Base-by-base conservation (phyloP, 2,888 invertebrate genomes). In the Drosophila meridiana region DNA sequence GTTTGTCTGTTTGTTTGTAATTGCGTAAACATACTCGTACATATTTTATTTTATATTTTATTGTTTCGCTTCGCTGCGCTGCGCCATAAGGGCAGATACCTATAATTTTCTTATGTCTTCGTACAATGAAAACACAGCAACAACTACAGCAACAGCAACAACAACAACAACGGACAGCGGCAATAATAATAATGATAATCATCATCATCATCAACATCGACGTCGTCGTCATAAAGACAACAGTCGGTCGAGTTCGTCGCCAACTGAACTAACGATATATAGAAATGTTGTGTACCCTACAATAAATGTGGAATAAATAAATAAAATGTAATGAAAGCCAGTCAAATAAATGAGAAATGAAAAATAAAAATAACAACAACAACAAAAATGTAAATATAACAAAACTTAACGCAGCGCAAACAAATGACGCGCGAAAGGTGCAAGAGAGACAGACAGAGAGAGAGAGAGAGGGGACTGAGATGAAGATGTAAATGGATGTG, bases 1-100 rank as follows among this genome's bases (percentile, higher is more conserved):
- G 81, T 90, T 76, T 76, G 90, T 83, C 69, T 76, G 81, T 90
- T 76, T 75, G 90, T 78, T 87, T 87, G 90, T 87, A 87, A 87
- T 87, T 87, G 87, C 87, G 87, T 87, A 90, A 87, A 87, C 90
- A 88, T 89, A 88, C 82, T 90, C 87, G 90, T 89, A 89, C 90
- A 88, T 88, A 90, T 90, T 89, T 90, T 90, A 89, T 88, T 89
- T 89, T 89, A 90, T 88, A 88, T 89, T 88, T 91, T 89, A 89
- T 91, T 90, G 89, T 91, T 91, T 80, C 89, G 89, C 90, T 89
- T 85, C 90, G 91, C 77, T 89, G 89, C 89, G 78, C 88, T 75
- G 85, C 85, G 83, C 84, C 90, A 87, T 85, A 89, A 89, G 91
- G 89, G 89, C 91, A 86, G 84, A 90, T 90, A 89, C 87, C 89